Evolutionary conservation across 2,113 vertebrate genomes (phyloP), one percentile per base, ranked within the genome.

Genomic region (Speoplatyrhinus poulsoni): DNA sequence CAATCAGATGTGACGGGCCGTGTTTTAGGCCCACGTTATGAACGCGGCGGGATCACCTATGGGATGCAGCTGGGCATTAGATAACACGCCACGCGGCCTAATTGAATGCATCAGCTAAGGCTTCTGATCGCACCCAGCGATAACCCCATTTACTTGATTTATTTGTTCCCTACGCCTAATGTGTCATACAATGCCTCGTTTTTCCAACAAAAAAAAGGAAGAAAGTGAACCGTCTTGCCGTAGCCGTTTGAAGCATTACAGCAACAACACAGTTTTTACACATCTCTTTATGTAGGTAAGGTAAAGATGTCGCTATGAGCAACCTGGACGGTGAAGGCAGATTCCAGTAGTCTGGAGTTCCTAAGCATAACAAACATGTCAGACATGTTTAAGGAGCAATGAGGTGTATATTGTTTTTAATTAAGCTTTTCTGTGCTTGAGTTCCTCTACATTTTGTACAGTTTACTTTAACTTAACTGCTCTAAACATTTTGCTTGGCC

Each of bases 1-100:
- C 92, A 92, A 94, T 95, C 93, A 92, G 94, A 94, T 94, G 90
- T 95, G 95, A 95, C 92, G 94, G 93, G 82, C 85, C 78, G 87
- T 72, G 91, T 90, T 91, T 94, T 92, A 59, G 6, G 76, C 93
- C 72, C 65, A 17, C 57, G 12, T 93, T 90, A 93, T 92, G 91
- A 89, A 93, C 59, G 50, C 73, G 53, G 81, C 69, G 36, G 73
- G 85, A 89, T 85, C 85, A 75, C 62, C 62, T 67, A 32, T 11
- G 17, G 55, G 67, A 74, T 60, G 50, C 55, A 64, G 69, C 59
- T 49, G 56, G 68, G 73, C 80, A 84, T 90, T 87, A 89, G 82
- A 82, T 85, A 89, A 84, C 83, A 77, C 67, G 77, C 69, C 19
- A 48, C n/a, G 54, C 26, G 70, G 57, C 17, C 55, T 84, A 81